Conservation (phyloP, 2,888 invertebrate genomes). For the Ornithoptera priamus region DNA sequence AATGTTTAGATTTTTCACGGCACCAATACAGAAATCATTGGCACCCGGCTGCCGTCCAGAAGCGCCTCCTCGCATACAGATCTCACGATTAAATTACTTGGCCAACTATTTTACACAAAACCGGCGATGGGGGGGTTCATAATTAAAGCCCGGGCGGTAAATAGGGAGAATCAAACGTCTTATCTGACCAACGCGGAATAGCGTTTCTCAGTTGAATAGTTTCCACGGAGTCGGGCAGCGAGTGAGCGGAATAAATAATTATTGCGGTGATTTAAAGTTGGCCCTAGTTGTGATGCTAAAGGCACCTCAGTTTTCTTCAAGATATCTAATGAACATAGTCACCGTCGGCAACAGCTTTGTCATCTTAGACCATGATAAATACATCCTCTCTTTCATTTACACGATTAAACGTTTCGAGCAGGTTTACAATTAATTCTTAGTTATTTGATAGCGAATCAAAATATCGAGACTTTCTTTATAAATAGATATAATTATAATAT, state of each 20-base stretch:
- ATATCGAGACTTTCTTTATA: neutral
- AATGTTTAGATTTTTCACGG: conserved; percentile 29
- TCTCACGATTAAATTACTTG: conserved; percentile 73
- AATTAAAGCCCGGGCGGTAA: conserved; percentile 76
- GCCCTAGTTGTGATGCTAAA: conserved; percentile 52
- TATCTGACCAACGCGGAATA: conserved; percentile 78
- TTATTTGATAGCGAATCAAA: neutral
- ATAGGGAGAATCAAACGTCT: conserved; percentile 78
- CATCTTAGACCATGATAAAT: conserved; percentile 28
- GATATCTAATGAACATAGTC: conserved; percentile 71
- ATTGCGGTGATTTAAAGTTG: conserved; percentile 74
- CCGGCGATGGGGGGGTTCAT: conserved; percentile 64
- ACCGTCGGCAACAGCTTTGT: conserved; percentile 53
- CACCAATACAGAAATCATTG: conserved; percentile 38
- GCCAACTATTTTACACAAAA: conserved; percentile 79
- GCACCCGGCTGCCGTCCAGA: conserved; percentile 48
- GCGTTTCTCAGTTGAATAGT: conserved; percentile 78
- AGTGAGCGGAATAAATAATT: conserved; percentile 80
- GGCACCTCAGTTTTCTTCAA: conserved; percentile 43
- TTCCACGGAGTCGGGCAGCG: conserved; percentile 62
- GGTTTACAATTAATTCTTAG: no score
- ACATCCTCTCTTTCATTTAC: neutral
- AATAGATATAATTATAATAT: neutral
- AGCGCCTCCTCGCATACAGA: conserved; percentile 37
- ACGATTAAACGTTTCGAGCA: neutral